Evolutionary conservation across 2,113 vertebrate species (phyloP).

Genomic region (Loxodonta africana): DNA sequence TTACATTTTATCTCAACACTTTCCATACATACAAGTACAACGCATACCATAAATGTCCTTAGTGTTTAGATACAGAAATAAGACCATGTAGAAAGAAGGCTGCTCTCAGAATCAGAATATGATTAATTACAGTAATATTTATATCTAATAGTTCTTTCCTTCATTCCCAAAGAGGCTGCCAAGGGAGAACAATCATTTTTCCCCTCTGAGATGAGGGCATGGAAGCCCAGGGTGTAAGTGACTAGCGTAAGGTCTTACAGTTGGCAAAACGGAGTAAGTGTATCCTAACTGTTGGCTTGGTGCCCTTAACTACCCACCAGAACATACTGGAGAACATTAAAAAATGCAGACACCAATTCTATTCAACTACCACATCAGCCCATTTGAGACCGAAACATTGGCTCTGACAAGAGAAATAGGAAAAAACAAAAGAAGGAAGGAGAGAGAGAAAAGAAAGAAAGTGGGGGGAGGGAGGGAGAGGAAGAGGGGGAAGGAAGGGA

Average conservation of each 20-base stretch:
- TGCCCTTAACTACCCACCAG: background rate
- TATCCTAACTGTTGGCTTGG: too few species aligned
- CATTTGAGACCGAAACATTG: background rate
- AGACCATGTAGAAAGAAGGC: background rate
- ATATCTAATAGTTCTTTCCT: background rate
- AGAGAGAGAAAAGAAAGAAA: background rate
- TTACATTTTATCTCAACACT: background rate
- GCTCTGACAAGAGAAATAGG: background rate
- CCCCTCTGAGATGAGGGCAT: background rate
- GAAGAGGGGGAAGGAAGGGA: background rate
- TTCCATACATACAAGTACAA: background rate
- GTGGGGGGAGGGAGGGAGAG: background rate
- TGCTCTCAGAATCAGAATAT: background rate
- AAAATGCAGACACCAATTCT: background rate
- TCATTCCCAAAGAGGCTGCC: background rate
- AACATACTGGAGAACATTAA: background rate
- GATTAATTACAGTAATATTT: rapidly evolving
- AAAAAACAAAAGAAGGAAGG: background rate
- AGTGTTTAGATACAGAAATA: background rate
- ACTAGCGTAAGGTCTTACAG: background rate
- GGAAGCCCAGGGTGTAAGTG: background rate
- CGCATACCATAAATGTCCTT: background rate
- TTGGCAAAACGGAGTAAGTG: rapidly evolving
- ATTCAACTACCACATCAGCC: background rate
- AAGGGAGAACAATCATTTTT: background rate